Evolutionary conservation across 2,797 vertebrate species (phyloP).

Genomic region (Fringilla coelebs): DNA sequence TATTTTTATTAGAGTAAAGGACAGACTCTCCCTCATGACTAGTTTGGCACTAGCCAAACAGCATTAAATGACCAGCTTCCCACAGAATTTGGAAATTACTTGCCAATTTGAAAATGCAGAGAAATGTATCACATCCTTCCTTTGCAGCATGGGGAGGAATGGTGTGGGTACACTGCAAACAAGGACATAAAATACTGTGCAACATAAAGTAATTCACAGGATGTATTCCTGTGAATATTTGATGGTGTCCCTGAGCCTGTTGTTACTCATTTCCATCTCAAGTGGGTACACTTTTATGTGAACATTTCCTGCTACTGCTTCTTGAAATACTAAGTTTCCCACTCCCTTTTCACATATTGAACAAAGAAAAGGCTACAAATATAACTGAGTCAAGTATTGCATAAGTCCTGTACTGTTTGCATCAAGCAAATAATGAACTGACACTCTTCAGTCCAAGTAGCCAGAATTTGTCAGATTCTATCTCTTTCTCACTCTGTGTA

Average conservation of each 20-base stretch:
- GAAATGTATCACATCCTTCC: not conserved
- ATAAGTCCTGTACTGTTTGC: not conserved
- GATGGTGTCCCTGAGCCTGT: not conserved
- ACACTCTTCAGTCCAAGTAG: not conserved
- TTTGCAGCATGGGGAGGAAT: not conserved
- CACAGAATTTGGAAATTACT: not conserved
- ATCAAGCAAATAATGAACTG: not conserved
- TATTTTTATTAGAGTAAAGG: not conserved
- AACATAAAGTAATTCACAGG: not conserved
- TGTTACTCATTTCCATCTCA: not conserved
- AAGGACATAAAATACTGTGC: not conserved
- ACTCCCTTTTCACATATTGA: not conserved
- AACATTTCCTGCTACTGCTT: not conserved
- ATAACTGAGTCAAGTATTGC: not conserved
- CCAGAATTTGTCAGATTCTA: not conserved
- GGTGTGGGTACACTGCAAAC: not conserved
- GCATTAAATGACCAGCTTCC: not conserved
- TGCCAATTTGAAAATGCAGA: not conserved
- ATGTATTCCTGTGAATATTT: not conserved
- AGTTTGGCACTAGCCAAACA: not conserved
- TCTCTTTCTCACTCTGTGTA: not conserved
- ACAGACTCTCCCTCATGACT: not conserved
- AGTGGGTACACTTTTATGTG: not conserved
- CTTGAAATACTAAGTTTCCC: not conserved
- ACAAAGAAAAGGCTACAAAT: not conserved